Evolutionary conservation across 2,113 vertebrate genomes (phyloP), one percentile per base, ranked within the genome.

Genomic region (Empidonax alnorum): DNA sequence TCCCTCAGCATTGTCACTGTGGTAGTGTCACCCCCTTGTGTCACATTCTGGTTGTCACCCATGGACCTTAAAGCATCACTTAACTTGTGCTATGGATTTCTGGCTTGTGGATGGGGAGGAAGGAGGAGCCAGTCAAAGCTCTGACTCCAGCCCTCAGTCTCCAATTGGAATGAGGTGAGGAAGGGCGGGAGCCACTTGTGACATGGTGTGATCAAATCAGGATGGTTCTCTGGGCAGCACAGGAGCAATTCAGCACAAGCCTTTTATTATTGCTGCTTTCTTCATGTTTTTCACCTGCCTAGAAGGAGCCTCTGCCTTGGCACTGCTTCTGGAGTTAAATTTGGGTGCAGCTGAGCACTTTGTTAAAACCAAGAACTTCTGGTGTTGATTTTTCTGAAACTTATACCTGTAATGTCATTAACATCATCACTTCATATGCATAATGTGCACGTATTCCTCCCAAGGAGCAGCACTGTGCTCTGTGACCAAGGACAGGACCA

Each of bases 1-100:
- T 73, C 49, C 16, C 44, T 58, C 83, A 55, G 52, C 25, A 0
- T 67, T 82, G 35, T 37, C 67, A 6, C 6, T 1, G 2, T 0
- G 6, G 49, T 15, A 7, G 12, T 59, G 76, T 59, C 74, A 55
- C 93, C 25, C 23, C 2, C 0, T 18, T 30, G 17, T 79, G 72
- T 62, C 61, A 41, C 61, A 62, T 58, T n/a, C 66, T 55, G 73
- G 23, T 33, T 6, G 0, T 22, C 27, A 7, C 3, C 0, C 39
- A 1, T 0, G 21, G 33, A 47, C n/a, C 63, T 61, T 67, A 10
- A 83, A 73, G 47, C 12, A 12, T 55, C 58, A 5, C 35, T 82
- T 66, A 66, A 49, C 23, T 77, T 9, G 0, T 0, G 2, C 59
- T 50, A 6, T 41, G 21, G 53, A 18, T 67, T 72, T 55, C 30